phyloP scores from a whole-genome alignment of 2,113 vertebrate genomes.

The Ciconia stormi region DNA sequence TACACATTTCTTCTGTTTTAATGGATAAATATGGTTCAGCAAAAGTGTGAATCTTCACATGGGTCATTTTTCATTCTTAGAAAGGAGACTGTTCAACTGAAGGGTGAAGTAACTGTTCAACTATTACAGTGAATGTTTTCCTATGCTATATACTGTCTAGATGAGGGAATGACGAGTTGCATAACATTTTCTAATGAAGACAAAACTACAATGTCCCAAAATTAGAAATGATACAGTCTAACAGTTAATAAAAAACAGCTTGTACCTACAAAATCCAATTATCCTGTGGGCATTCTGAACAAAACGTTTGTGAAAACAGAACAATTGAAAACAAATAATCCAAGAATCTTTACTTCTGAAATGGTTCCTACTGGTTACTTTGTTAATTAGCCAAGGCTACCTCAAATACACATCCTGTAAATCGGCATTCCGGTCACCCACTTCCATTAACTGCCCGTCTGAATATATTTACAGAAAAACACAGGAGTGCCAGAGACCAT shows the following conservation, averaged over 20 bases:
- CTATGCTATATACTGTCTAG: neutral
- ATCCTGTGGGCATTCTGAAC: neutral
- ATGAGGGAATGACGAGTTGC: neutral
- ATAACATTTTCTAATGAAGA: neutral
- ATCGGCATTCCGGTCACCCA: neutral
- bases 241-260: neutral
- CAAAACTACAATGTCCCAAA: neutral
- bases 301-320: neutral
- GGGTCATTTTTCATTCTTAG: neutral
- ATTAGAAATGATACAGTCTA: neutral
- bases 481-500: neutral
- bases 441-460: neutral
- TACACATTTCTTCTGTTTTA: neutral
- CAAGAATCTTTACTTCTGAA: neutral
- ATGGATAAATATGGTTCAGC: neutral
- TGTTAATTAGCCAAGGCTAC: neutral
- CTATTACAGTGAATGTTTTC: neutral
- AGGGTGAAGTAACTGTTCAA: neutral
- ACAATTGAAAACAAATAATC: neutral
- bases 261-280: neutral
- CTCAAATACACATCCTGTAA: neutral
- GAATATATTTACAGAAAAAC: neutral
- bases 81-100: neutral
- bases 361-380: neutral
- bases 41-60: neutral